Conservation (phyloP, 2,888 invertebrate genomes). For the Phorcus lineatus region DNA sequence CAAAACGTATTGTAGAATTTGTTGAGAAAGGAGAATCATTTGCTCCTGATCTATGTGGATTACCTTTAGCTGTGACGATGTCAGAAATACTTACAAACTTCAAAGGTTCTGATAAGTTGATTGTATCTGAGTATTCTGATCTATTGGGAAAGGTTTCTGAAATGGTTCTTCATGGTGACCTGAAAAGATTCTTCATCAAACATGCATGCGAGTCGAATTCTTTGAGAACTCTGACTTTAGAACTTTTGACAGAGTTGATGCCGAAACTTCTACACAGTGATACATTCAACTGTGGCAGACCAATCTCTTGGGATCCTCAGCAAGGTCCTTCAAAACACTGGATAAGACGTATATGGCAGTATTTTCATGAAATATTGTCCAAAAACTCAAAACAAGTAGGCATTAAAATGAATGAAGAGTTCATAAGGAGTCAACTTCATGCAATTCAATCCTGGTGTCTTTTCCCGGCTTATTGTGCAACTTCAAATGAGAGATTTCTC, state of each 20-base stretch:
- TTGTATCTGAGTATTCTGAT: slow-evolving; percentile 18
- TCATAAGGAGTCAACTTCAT: not conserved
- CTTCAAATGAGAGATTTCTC: not conserved
- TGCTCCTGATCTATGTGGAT: slow-evolving; percentile 1
- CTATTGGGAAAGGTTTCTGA: not conserved
- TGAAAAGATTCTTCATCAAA: not conserved
- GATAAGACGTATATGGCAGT: not conserved
- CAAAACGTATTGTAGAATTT: slow-evolving; percentile 1
- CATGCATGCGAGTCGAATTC: not conserved
- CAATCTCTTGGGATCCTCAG: not conserved
- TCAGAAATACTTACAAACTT: not conserved
- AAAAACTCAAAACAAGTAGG: not conserved
- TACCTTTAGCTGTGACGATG: slow-evolving; percentile 15
- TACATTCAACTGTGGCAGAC: not conserved
- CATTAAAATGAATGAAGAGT: not conserved
- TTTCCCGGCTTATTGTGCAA: not conserved
- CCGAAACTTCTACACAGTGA: not conserved
- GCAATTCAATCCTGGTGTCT: slow-evolving; percentile 13
- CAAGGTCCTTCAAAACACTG: not conserved
- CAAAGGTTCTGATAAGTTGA: not conserved
- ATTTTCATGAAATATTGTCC: not conserved
- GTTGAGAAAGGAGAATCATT: not conserved
- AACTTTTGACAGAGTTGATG: not conserved
- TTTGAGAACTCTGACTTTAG: not conserved
- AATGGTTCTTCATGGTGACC: not conserved